Percentiles rank a stretch among this genome's conserved stretches.
These are phyloP conservation scores for Alfaro cultratus DNA, from an alignment of 2,797 vertebrate genomes.

Conservation along the genomic window DNA sequence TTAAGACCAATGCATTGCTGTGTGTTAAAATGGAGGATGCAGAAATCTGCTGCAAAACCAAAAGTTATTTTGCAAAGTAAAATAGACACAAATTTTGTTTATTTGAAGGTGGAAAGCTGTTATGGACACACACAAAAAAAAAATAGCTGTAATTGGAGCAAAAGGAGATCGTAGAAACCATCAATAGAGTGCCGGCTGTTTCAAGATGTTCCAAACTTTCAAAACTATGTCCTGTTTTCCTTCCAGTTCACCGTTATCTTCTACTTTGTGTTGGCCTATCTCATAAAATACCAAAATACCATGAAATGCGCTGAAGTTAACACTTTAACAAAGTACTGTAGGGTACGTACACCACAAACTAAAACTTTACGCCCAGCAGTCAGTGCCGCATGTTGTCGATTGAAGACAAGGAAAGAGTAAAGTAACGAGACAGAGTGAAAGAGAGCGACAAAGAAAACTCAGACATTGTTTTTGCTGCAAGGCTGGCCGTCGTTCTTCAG, in stretches of 20 bases:
- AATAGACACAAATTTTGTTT: not conserved
- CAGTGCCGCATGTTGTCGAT: not conserved
- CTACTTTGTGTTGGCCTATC: not conserved
- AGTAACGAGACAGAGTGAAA: conserved; percentile 49
- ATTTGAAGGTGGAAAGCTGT: not conserved
- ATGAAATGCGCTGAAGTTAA: not conserved
- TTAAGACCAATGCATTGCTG: not conserved
- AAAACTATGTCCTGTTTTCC: not conserved
- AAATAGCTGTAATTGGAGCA: not conserved
- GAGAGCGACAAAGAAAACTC: conserved; percentile 51
- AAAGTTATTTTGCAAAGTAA: not conserved
- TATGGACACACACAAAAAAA: not conserved
- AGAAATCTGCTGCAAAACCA: not conserved
- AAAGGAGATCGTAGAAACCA: not conserved
- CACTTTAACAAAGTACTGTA: not conserved
- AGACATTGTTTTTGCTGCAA: conserved; percentile 54
- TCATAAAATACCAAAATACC: not conserved
- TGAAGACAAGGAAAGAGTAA: conserved; percentile 19
- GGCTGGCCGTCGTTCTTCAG: conserved; percentile 66
- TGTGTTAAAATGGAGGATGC: not conserved
- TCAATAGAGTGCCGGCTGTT: too few relatives aligned
- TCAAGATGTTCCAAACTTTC: not conserved
- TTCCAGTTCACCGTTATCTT: not conserved
- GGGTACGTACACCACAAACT: conserved; percentile 22
- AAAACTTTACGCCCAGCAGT: conserved; percentile 31